Evolutionary conservation across 2,797 vertebrate genomes (phyloP).

Genomic region (Coregonus suidteri): DNA sequence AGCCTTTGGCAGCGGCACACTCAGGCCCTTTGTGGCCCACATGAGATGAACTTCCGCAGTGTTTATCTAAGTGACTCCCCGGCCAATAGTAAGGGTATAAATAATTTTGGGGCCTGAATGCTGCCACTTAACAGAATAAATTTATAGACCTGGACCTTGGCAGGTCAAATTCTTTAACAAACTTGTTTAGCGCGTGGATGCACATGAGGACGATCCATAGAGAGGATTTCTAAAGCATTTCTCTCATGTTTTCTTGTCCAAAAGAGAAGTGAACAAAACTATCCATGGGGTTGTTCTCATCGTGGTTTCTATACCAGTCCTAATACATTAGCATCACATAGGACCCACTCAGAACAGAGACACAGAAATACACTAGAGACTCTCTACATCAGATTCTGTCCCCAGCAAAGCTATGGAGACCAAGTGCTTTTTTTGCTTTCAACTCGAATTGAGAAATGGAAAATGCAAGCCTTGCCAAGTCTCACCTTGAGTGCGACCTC

Average conservation of each 20-base stretch:
- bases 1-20: constrained; percentile 79
- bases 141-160: constrained; percentile 65
- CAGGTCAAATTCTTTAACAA: constrained; percentile 46
- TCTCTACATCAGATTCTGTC: constrained; percentile 22
- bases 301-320: constrained; percentile 19
- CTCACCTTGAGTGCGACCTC: constrained; percentile 33
- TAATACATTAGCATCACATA: constrained; percentile 23
- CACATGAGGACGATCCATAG: neutral
- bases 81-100: constrained; percentile 74
- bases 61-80: constrained; percentile 81
- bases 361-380: constrained; percentile 15
- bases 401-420: constrained; percentile 25
- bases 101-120: constrained; percentile 68
- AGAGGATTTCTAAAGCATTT: neutral
- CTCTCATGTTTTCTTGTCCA: constrained; percentile 13
- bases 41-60: constrained; percentile 82
- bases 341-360: constrained; percentile 14
- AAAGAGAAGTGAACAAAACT: constrained; percentile 20
- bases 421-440: constrained; percentile 22
- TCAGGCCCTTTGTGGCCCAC: constrained; percentile 78
- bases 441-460: constrained; percentile 22
- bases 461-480: constrained; percentile 49
- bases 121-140: constrained; percentile 76
- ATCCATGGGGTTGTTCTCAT: constrained; percentile 8
- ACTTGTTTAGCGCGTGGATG: neutral